These are phyloP conservation scores for Mya arenaria DNA, from an alignment of 1,140 invertebrate species.

Conservation along the genomic window DNA sequence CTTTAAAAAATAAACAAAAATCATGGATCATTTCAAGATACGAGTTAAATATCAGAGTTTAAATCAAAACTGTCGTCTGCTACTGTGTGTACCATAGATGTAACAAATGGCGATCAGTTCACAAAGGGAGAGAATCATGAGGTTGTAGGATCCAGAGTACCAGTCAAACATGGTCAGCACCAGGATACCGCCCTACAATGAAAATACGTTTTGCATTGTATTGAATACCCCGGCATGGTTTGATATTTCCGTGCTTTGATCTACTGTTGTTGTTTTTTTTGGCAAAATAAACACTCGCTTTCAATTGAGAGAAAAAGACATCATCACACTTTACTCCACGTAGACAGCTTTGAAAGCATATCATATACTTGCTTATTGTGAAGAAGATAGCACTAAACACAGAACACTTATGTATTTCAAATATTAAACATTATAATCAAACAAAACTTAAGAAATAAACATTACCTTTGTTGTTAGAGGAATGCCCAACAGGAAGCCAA, in stretches of 20 bases:
- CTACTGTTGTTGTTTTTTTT: background rate
- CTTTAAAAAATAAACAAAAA: no score
- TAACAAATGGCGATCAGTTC: conserved; percentile 88
- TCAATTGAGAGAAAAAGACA: background rate
- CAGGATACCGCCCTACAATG: conserved; percentile 58
- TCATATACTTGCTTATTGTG: background rate
- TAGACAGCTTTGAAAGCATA: background rate
- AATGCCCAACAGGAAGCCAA: conserved; percentile 75
- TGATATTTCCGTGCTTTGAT: background rate
- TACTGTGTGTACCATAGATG: conserved; percentile 87
- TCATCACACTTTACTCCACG: background rate
- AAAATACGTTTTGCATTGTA: background rate
- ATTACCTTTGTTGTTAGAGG: conserved; percentile 68
- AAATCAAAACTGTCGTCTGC: no score
- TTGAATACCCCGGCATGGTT: background rate
- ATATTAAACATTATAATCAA: no score
- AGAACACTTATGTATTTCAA: no score
- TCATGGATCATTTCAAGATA: no score
- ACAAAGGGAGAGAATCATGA: conserved; percentile 84
- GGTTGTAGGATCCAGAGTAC: conserved; percentile 91
- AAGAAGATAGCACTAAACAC: no score
- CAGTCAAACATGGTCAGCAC: conserved; percentile 86
- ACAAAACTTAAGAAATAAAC: background rate
- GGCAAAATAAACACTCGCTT: background rate
- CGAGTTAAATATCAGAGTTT: no score